Evolutionary conservation across 92 coral and sea anemone species (phyloP).

Genomic region (Epizoanthus ramosus): DNA sequence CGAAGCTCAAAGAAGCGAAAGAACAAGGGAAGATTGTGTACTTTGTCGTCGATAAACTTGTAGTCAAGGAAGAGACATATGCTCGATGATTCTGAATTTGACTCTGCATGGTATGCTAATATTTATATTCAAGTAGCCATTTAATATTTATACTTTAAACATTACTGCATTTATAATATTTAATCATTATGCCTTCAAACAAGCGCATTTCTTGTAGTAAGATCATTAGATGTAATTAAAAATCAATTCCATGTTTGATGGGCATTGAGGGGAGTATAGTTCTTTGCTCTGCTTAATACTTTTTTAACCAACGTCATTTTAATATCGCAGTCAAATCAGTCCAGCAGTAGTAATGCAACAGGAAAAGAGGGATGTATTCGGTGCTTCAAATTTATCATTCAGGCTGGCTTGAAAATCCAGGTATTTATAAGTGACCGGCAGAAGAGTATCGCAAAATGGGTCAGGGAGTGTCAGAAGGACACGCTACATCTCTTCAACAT

Average conservation of each 20-base stretch:
- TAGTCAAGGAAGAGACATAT: conserved; percentile 20
- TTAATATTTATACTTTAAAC: conserved; percentile 12
- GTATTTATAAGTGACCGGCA: no score
- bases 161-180: conserved; percentile 7
- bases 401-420: no score
- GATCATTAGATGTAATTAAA: conserved; percentile 20
- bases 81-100: conserved; percentile 21
- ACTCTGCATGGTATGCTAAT: conserved; percentile 17
- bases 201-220: conserved; percentile 21
- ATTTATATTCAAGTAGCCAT: conserved; percentile 10
- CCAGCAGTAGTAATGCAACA: no score
- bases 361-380: no score
- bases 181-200: conserved; percentile 16
- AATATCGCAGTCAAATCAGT: no score
- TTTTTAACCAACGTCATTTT: no score
- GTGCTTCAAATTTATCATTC: no score
- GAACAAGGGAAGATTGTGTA: conserved; percentile 44
- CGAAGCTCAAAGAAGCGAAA: conserved; percentile 30
- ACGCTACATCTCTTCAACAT: no score
- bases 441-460: no score
- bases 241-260: conserved; percentile 26
- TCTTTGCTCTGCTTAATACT: no score
- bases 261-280: no score
- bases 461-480: no score
- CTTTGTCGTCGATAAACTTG: conserved; percentile 31